Evolutionary conservation across 2,113 vertebrate species (phyloP), one percentile per base, ranked within the genome.

Genomic region (Elaphurus davidianus): DNA sequence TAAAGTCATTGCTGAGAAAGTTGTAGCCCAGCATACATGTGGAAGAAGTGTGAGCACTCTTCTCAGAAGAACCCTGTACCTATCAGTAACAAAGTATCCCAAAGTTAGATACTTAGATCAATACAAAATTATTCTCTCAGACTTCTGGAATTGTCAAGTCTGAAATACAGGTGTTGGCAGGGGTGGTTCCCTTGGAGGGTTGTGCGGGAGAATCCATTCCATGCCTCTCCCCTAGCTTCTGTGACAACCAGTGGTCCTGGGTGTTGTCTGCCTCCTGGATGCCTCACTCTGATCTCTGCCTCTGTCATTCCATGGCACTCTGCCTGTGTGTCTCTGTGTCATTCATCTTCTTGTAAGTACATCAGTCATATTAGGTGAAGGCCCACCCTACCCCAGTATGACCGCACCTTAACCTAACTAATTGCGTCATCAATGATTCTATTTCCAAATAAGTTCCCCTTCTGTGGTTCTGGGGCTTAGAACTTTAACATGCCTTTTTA

Each of bases 361-460:
- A n/a, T 28, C 3, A n/a, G 33, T 43, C 71, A 59, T 47, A 7
- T 40, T 52, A 43, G 21, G 23, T 50, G 55, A 85, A 54, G 28
- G 30, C 12, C 33, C 57, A 21, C 10, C 17, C 93, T 45, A 33
- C 43, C 54, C 59, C 30, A 57, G 2, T 74, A 85, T 30, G 55
- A 62, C 1, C 54, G 59, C 27, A 54, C 85, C 64, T 60, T 57
- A 87, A 62, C 36, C 86, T 76, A 76, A 40, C 54, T 81, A 57
- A 57, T 54, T 25, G 30, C 8, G 47, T 62, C 45, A 57, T 92
- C 30, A 76, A 3, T 83, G 54, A 60, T 43, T 52, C n/a, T 47
- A 3, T 90, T 67, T 94, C 71, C 55, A 92, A 60, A 50, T 55
- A 88, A 86, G n/a, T 27, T 64, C 74, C 87, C 23, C 30, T 52